Percentiles rank a stretch among this genome's conserved stretches.
phyloP scores from a whole-genome alignment of 2,113 vertebrate species.

The Serilophus lunatus region DNA sequence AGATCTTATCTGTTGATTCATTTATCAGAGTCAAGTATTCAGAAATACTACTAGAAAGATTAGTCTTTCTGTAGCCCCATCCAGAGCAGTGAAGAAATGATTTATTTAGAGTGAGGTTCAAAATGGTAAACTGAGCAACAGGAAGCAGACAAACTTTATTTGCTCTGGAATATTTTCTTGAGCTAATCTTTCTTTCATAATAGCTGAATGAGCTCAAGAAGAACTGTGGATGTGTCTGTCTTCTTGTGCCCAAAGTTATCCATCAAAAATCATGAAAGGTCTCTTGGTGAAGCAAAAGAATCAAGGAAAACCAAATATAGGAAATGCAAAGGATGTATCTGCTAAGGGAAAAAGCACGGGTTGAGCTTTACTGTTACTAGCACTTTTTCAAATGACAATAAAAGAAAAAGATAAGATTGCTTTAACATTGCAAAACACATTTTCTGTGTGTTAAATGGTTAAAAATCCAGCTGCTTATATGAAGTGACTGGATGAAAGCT shows the following conservation, averaged over 20 bases:
- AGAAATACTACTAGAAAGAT: background rate
- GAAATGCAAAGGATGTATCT: background rate
- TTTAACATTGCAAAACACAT: background rate
- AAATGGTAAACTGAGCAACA: background rate
- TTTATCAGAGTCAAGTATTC: background rate
- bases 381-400: background rate
- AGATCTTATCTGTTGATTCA: background rate
- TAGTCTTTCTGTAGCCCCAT: background rate
- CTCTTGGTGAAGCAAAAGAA: background rate
- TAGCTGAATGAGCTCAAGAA: background rate
- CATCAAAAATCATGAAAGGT: background rate
- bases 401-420: background rate
- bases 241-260: background rate
- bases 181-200: background rate
- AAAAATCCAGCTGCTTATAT: background rate
- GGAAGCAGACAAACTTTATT: background rate
- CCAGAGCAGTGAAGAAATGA: background rate
- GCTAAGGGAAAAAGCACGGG: background rate
- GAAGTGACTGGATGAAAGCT: background rate
- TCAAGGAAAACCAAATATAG: background rate
- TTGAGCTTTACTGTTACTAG: background rate
- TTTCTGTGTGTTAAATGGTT: background rate
- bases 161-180: background rate
- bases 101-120: background rate
- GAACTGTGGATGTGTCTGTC: background rate